Evolutionary conservation across 2,113 vertebrate genomes (phyloP).

Genomic region (Laterallus jamaicensis): DNA sequence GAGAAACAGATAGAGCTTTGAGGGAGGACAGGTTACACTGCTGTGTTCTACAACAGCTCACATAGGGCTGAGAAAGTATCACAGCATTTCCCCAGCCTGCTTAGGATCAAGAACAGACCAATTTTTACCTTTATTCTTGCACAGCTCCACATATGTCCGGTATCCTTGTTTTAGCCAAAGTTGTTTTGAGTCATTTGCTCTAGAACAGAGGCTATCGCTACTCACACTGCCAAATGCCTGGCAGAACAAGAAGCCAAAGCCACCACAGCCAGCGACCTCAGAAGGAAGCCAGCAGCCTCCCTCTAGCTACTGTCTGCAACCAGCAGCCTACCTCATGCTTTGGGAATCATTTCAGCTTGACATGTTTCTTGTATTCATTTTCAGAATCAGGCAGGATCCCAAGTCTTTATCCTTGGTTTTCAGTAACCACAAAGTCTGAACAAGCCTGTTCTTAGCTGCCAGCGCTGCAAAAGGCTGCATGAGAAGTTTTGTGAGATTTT

Average conservation of each 20-base stretch:
- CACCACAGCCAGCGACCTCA: background rate
- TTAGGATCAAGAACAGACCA: background rate
- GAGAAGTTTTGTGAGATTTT: background rate
- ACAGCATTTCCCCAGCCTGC: background rate
- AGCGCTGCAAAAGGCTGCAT: background rate
- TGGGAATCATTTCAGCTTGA: background rate
- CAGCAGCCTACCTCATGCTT: background rate
- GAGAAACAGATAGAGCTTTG: background rate
- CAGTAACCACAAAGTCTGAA: background rate
- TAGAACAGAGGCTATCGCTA: background rate
- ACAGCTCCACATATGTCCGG: background rate
- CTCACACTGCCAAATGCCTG: background rate
- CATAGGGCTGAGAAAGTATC: rapidly evolving
- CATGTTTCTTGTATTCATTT: background rate
- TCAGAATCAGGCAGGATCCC: background rate
- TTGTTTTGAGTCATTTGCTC: background rate
- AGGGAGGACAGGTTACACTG: background rate
- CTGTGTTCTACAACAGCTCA: background rate
- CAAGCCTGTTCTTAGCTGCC: background rate
- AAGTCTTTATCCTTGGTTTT: background rate
- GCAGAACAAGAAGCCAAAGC: background rate
- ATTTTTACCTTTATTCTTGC: background rate
- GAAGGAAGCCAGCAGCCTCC: background rate
- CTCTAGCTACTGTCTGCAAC: background rate
- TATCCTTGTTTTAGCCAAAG: background rate